Evolutionary conservation across 2,797 vertebrate genomes (phyloP).

Genomic region (Heliangelus exortis): DNA sequence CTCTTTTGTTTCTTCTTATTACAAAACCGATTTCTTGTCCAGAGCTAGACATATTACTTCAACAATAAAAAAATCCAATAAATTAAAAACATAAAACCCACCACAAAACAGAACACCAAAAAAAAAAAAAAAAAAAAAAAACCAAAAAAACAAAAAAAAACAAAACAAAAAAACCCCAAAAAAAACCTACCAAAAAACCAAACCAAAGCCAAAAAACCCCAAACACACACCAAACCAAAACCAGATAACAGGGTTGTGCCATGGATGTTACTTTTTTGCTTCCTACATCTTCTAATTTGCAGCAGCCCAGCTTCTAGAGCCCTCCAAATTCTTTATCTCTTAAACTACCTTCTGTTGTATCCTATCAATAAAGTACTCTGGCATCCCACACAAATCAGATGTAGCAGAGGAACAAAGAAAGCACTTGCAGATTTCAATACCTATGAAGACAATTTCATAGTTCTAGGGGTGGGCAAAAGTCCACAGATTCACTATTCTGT

Average conservation of each 20-base stretch:
- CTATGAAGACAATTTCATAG: background rate
- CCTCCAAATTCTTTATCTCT: background rate
- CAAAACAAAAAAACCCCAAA: no score
- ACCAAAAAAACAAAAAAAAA: no score
- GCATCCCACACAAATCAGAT: background rate
- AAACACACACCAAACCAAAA: no score
- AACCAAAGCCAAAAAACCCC: no score
- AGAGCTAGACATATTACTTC: background rate
- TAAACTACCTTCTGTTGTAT: background rate
- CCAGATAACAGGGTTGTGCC: background rate
- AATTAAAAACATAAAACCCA: no score
- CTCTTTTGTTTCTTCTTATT: background rate
- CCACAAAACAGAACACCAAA: no score
- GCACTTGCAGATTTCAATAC: background rate
- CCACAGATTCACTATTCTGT: background rate
- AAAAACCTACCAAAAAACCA: no score
- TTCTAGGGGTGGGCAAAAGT: constrained; percentile 6
- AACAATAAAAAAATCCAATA: background rate
- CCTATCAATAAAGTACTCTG: background rate
- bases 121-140: no score
- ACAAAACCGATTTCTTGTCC: background rate
- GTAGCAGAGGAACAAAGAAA: constrained; percentile 28
- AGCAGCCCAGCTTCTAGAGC: background rate
- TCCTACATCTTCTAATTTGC: background rate
- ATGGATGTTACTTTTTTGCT: background rate